These are phyloP conservation scores for Anarhynchus alexandrinus DNA, from an alignment of 2,113 vertebrate species.

Conservation along the genomic window DNA sequence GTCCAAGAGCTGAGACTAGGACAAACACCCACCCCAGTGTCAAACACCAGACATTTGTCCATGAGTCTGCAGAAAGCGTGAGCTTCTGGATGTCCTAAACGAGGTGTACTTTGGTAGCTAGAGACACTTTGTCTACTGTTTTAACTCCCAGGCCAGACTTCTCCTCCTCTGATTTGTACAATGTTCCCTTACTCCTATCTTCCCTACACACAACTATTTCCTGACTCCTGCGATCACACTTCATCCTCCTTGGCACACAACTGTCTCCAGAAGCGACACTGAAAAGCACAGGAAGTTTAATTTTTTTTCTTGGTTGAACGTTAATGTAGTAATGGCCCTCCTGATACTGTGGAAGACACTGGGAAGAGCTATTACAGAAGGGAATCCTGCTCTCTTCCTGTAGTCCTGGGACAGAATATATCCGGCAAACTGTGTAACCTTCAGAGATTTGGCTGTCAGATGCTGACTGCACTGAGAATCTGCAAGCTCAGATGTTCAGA, in stretches of 20 bases:
- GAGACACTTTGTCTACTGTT: neutral
- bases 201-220: neutral
- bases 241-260: neutral
- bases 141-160: neutral
- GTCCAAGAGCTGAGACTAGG: neutral
- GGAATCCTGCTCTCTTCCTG: neutral
- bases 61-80: neutral
- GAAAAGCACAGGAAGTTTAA: neutral
- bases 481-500: conserved; percentile 10
- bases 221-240: neutral
- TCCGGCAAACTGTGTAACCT: neutral
- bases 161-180: neutral
- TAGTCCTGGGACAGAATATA: neutral
- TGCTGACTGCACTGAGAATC: neutral
- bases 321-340: neutral
- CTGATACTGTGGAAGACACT: neutral
- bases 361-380: neutral
- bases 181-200: neutral
- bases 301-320: neutral
- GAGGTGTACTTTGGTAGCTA: neutral
- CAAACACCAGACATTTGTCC: neutral
- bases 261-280: neutral
- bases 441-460: neutral
- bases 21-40: neutral
- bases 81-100: neutral